These are phyloP conservation scores for Drosophila sproati DNA, from an alignment of 1,140 invertebrate genomes.

Conservation along the genomic window DNA sequence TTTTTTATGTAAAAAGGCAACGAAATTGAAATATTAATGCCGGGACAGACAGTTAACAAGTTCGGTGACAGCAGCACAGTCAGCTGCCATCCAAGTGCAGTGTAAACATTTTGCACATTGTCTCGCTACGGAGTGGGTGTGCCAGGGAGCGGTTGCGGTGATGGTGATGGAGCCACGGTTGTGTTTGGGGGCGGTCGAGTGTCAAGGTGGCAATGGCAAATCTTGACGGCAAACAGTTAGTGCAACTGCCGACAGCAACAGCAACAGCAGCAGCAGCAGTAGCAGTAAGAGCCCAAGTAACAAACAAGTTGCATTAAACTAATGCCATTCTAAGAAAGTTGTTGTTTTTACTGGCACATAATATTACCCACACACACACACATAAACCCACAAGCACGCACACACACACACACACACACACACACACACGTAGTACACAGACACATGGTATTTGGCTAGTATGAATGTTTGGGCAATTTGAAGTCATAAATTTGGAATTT, in stretches of 20 bases:
- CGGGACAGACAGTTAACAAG: slow-evolving; percentile 13
- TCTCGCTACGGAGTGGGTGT: slow-evolving; percentile 34
- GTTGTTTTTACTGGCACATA: neutral
- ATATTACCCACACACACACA: neutral
- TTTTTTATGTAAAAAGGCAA: slow-evolving; percentile 1
- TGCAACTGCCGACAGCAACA: slow-evolving; percentile 28
- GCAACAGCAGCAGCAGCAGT: too few species aligned
- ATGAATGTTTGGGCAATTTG: neutral
- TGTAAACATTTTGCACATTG: slow-evolving; percentile 64
- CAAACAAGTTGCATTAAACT: slow-evolving; percentile 23
- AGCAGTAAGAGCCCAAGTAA: neutral
- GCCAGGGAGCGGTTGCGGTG: neutral
- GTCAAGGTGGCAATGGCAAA: slow-evolving; percentile 2
- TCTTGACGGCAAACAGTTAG: slow-evolving; percentile 41
- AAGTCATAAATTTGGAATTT: slow-evolving; percentile 25
- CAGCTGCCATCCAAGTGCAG: slow-evolving; percentile 48
- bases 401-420: neutral
- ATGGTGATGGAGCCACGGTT: too few species aligned
- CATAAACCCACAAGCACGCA: neutral
- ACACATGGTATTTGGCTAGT: too few species aligned
- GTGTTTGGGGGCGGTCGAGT: neutral
- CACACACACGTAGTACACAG: too few species aligned
- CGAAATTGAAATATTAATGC: slow-evolving; percentile 52
- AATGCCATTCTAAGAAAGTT: neutral
- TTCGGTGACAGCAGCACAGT: slow-evolving; percentile 28